Evolutionary conservation across 1,140 invertebrate genomes (phyloP).

Genomic region (Nilaparvata lugens): DNA sequence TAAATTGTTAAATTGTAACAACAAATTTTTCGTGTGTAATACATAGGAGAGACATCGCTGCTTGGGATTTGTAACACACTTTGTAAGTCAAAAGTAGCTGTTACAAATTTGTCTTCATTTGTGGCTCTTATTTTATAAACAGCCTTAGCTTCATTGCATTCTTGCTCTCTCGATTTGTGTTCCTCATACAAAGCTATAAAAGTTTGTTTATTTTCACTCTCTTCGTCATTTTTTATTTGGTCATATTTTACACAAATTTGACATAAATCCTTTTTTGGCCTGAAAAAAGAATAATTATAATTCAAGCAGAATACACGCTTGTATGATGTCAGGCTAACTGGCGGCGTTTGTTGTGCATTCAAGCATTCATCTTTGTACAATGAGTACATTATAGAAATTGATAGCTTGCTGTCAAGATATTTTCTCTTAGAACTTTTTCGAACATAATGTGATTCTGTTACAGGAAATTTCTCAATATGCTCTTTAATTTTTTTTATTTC

Average conservation of each 20-base stretch:
- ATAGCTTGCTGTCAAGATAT: background rate
- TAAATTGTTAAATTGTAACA: conserved; percentile 24
- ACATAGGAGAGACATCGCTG: conserved; percentile 14
- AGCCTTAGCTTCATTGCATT: background rate
- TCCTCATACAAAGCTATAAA: background rate
- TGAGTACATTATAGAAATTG: conserved; percentile 5
- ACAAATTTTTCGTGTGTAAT: conserved; percentile 22
- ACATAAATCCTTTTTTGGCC: conserved; percentile 3
- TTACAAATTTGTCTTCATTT: background rate
- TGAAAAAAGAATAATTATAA: conserved; percentile 7
- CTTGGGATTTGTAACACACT: conserved; percentile 17
- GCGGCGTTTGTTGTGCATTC: background rate
- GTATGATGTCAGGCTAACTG: background rate
- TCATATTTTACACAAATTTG: background rate
- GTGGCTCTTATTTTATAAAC: background rate
- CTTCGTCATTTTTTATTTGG: background rate
- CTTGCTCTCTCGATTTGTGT: background rate
- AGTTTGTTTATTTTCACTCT: background rate
- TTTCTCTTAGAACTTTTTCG: background rate
- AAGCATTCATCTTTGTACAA: background rate
- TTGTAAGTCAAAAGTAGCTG: too few relatives aligned
- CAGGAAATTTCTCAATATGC: background rate
- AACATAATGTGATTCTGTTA: background rate
- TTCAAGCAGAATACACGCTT: background rate
- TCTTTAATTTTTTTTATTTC: background rate